Evolutionary conservation across 2,888 invertebrate species (phyloP), one percentile per base, ranked within the genome.

Genomic region (Camponotus fellah): DNA sequence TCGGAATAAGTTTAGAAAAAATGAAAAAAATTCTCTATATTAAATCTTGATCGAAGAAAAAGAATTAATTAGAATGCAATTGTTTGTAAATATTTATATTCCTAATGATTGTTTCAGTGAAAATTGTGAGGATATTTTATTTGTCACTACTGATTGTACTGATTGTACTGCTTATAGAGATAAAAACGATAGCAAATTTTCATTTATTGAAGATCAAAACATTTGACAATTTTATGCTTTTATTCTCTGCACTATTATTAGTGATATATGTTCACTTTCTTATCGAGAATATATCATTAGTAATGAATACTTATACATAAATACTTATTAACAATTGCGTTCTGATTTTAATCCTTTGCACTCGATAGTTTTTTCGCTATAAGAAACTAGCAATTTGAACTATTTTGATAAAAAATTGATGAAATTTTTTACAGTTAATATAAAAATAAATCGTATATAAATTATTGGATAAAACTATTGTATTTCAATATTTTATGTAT

Each of bases 171-270:
- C 26, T 26, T 26, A 0, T 26, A 37, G 2, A 49, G 6, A 75
- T 62, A 75, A 6, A 37, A 6, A 75, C 9, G 17, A 34, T 14
- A 34, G 6, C 12, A 46, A 37, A 76, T 43, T 26, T 26, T 49
- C 10, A 65, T n/a, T 75, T 3, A 14, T 46, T 34, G 14, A 49
- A 2, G 0, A 65, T 49, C 32, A 9, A 53, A 53, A 8, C 21
- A 17, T 40, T 76, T 75, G 21, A 12, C 3, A 10, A 14, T 74
- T 74, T 74, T 74, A 5, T 6, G 14, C n/a, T 49, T 46, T 46
- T 9, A 3, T 8, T 76, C 53, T 76, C 17, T 65, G 0, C 43
- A 8, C 17, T 76, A 49, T 75, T 6, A 49, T 75, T 65, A 37
- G 10, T 49, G 43, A 76, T 2, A 65, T 46, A 9, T 5, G 37